Evolutionary conservation across 2,113 vertebrate genomes (phyloP).

Genomic region (Rynchops niger): DNA sequence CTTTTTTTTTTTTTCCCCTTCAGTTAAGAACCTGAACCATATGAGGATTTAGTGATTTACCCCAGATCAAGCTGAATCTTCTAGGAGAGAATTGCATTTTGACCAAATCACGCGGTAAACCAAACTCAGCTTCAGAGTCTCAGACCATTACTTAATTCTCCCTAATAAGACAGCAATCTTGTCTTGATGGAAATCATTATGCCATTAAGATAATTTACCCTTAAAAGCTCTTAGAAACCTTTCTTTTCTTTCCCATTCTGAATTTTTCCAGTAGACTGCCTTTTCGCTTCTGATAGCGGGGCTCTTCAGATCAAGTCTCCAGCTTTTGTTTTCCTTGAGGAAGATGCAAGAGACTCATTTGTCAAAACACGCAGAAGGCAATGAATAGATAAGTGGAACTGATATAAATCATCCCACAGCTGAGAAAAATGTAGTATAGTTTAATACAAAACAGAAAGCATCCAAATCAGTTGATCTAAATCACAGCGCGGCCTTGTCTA

Average conservation of each 20-base stretch:
- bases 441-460: slow-evolving; percentile 10
- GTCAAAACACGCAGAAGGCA: slow-evolving; percentile 8
- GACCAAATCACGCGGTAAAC: not conserved
- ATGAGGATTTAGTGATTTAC: not conserved
- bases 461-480: not conserved
- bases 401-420: not conserved
- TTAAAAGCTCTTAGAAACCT: not conserved
- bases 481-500: not conserved
- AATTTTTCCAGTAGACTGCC: not conserved
- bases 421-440: not conserved
- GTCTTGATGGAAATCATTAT: not conserved
- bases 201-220: not conserved
- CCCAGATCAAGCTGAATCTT: not conserved
- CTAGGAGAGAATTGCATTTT: not conserved
- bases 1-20: not conserved
- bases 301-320: not conserved
- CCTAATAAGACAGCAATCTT: not conserved
- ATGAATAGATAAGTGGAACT: not conserved
- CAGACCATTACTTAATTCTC: not conserved
- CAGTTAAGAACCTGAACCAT: not conserved
- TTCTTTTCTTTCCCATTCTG: not conserved
- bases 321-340: not conserved
- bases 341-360: not conserved
- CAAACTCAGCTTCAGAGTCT: not conserved
- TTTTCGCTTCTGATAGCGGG: not conserved